Conservation (phyloP, 2,797 vertebrate species). For the Catharus ustulatus region DNA sequence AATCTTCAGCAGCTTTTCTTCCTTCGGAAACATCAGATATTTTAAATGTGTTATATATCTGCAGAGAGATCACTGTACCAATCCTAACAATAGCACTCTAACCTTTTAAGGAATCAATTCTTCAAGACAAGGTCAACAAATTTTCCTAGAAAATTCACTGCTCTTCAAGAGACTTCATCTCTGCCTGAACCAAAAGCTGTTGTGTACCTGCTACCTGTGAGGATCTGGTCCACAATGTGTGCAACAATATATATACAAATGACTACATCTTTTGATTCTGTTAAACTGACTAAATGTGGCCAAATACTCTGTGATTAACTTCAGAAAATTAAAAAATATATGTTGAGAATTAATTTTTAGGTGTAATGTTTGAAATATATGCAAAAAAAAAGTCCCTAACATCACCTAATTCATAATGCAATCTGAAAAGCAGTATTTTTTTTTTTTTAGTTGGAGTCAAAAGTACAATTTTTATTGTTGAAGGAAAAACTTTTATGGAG, state of each 20-base stretch:
- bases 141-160: background rate
- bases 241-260: background rate
- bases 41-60: background rate
- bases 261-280: background rate
- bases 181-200: background rate
- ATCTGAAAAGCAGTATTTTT: background rate
- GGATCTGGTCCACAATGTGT: background rate
- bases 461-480: background rate
- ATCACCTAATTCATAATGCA: background rate
- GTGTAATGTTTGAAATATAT: background rate
- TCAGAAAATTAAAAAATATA: background rate
- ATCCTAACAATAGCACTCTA: background rate
- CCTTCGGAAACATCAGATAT: background rate
- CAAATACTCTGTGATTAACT: background rate
- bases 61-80: background rate
- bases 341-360: background rate
- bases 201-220: background rate
- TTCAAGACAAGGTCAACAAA: background rate
- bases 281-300: background rate
- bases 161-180: background rate
- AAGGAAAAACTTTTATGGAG: background rate
- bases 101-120: background rate
- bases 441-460: background rate
- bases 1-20: background rate
- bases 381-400: background rate